These are phyloP conservation scores for Arbacia lixula DNA, from an alignment of 53 echinoderm and acorn worm species.

Conservation along the genomic window DNA sequence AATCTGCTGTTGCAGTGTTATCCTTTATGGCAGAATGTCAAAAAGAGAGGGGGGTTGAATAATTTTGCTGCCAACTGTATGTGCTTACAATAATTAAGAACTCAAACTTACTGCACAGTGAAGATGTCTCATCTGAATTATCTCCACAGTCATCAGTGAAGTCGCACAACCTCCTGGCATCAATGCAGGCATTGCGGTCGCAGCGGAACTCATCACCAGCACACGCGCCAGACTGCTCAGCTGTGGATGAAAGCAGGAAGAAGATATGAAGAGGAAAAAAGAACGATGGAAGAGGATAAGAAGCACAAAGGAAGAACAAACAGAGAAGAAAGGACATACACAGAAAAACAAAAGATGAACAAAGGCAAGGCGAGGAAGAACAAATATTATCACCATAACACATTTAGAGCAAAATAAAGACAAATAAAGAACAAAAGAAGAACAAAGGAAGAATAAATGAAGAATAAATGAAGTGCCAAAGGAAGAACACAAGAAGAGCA, in stretches of 20 bases:
- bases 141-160: constrained; percentile 78
- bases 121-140: constrained; percentile 65
- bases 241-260: not conserved
- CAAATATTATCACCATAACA: too few species aligned
- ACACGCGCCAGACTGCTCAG: constrained; percentile 41
- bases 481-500: not conserved
- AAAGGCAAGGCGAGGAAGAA: too few species aligned
- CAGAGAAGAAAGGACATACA: too few species aligned
- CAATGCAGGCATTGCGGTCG: constrained; percentile 57
- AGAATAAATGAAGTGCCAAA: not conserved
- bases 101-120: constrained; percentile 51
- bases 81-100: too few species aligned
- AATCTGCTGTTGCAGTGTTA: too few species aligned
- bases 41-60: too few species aligned
- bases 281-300: not conserved
- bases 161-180: constrained; percentile 56
- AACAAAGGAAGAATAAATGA: not conserved
- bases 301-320: too few species aligned
- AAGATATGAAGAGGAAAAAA: not conserved
- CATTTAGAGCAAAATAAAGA: too few species aligned
- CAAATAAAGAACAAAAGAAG: not conserved
- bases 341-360: too few species aligned
- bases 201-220: constrained; percentile 62
- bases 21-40: too few species aligned
- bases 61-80: too few species aligned